Evolutionary conservation across 1,140 invertebrate species (phyloP).

Genomic region (Hestina assimilis): DNA sequence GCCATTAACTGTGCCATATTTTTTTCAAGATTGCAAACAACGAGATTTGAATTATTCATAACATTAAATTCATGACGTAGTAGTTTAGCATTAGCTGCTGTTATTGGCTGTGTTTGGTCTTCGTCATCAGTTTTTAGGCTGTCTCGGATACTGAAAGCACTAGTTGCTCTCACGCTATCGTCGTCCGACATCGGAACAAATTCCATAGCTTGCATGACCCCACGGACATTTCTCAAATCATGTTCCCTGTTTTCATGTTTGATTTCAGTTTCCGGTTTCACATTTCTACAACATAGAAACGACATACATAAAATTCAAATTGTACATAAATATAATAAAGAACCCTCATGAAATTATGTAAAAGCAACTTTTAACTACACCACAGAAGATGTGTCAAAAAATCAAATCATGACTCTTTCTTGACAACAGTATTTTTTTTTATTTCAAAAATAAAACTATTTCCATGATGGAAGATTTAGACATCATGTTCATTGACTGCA

Average conservation of each 20-base stretch:
- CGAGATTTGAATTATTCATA: slow-evolving; percentile 78
- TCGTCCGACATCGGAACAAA: slow-evolving; percentile 74
- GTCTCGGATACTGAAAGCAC: slow-evolving; percentile 76
- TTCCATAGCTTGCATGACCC: slow-evolving; percentile 60
- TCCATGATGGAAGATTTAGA: too few species aligned
- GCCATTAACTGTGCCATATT: slow-evolving; percentile 75
- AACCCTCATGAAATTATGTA: not conserved
- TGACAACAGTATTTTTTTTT: too few species aligned
- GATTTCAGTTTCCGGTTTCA: slow-evolving; percentile 33
- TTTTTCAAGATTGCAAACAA: slow-evolving; percentile 80
- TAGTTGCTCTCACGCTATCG: slow-evolving; percentile 73
- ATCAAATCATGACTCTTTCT: too few species aligned
- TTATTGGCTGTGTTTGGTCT: slow-evolving; percentile 75
- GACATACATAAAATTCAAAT: not conserved
- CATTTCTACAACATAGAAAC: slow-evolving; percentile 24
- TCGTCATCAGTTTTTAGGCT: slow-evolving; percentile 81
- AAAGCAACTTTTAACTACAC: not conserved
- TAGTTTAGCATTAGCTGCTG: slow-evolving; percentile 69
- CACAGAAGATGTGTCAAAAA: too few species aligned
- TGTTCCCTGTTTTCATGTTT: slow-evolving; percentile 62
- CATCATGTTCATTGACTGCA: too few species aligned
- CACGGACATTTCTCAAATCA: slow-evolving; percentile 56
- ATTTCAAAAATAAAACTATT: too few species aligned
- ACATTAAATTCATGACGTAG: slow-evolving; percentile 73
- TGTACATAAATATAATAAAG: not conserved